A percentile compares a stretch with the other conserved stretches of the same genome.
Evolutionary conservation across 1,140 invertebrate genomes (phyloP).

Genomic region (Drosophila setifemur): DNA sequence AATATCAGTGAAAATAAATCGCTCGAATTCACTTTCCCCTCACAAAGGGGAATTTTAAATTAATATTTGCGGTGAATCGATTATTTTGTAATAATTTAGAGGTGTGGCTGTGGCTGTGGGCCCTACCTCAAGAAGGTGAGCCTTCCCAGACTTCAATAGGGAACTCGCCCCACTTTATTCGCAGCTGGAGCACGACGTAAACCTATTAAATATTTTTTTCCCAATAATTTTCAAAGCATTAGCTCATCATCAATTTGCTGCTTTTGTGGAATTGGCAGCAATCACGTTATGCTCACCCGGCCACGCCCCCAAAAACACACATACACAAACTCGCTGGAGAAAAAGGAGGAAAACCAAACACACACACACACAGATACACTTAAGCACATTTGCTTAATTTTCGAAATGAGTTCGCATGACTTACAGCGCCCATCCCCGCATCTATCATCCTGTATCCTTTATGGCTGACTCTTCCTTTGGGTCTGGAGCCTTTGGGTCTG

Average conservation of each 20-base stretch:
- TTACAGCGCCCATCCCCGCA: conserved; percentile 22
- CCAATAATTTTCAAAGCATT: conserved; percentile 62
- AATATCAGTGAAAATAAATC: too few relatives aligned
- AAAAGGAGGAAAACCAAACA: conserved; percentile 8
- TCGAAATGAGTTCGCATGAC: conserved; percentile 66
- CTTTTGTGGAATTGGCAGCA: conserved; percentile 60
- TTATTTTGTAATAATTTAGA: too few relatives aligned
- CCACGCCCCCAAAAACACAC: conserved; percentile 49
- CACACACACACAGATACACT: conserved; percentile 18
- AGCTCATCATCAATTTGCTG: conserved; percentile 68
- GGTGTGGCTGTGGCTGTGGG: too few relatives aligned
- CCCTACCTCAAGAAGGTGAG: too few relatives aligned
- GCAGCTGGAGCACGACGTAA: conserved; percentile 27
- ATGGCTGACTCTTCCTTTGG: conserved; percentile 23
- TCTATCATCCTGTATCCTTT: conserved; percentile 43
- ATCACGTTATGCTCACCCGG: conserved; percentile 61
- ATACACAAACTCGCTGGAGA: background rate
- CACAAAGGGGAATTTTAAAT: too few relatives aligned
- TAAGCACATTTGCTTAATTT: conserved; percentile 55
- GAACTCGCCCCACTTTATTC: background rate
- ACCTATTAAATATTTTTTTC: conserved; percentile 49
- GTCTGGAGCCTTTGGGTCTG: background rate
- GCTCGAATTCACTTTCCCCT: too few relatives aligned
- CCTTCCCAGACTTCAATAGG: background rate
- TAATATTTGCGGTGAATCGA: too few relatives aligned